phyloP scores from a whole-genome alignment of 2,888 invertebrate species.

The Meganola albula region DNA sequence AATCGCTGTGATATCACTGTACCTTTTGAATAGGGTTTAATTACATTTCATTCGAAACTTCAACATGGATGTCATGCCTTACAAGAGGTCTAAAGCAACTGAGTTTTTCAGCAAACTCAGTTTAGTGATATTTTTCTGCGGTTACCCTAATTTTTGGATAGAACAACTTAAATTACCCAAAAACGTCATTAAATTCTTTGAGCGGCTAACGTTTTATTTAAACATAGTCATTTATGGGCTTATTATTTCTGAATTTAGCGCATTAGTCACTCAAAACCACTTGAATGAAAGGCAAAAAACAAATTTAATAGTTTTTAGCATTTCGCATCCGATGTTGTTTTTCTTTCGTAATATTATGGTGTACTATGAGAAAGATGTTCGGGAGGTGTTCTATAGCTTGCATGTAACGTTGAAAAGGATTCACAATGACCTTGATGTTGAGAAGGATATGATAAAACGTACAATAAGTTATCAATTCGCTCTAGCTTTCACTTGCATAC shows the following conservation, averaged over 20 bases:
- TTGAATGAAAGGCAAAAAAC: conserved; percentile 31
- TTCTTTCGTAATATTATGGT: conserved; percentile 23
- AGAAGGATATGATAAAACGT: conserved; percentile 39
- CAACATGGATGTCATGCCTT: conserved; percentile 15
- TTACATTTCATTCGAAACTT: no score
- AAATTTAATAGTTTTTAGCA: conserved; percentile 29
- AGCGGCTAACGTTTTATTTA: conserved; percentile 21
- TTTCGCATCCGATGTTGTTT: conserved; percentile 36
- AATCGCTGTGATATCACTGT: no score
- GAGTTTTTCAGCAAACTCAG: conserved; percentile 29
- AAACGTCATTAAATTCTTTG: conserved; percentile 18
- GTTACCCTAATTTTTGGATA: conserved; percentile 39
- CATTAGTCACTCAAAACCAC: conserved; percentile 35
- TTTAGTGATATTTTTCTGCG: conserved; percentile 22
- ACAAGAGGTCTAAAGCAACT: conserved; percentile 21
- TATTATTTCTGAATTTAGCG: conserved; percentile 27
- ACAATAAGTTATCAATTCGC: conserved; percentile 26
- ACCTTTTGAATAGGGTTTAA: no score
- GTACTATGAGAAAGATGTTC: conserved; percentile 24
- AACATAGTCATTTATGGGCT: conserved; percentile 22
- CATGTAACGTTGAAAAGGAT: conserved; percentile 31
- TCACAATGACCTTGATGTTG: conserved; percentile 39
- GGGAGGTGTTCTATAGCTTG: conserved; percentile 28
- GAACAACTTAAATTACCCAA: conserved; percentile 25
- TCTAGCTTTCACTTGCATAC: conserved; percentile 16